Evolutionary conservation across 2,888 invertebrate genomes (phyloP), one percentile per base, ranked within the genome.

Genomic region (Scaptomyza flava): DNA sequence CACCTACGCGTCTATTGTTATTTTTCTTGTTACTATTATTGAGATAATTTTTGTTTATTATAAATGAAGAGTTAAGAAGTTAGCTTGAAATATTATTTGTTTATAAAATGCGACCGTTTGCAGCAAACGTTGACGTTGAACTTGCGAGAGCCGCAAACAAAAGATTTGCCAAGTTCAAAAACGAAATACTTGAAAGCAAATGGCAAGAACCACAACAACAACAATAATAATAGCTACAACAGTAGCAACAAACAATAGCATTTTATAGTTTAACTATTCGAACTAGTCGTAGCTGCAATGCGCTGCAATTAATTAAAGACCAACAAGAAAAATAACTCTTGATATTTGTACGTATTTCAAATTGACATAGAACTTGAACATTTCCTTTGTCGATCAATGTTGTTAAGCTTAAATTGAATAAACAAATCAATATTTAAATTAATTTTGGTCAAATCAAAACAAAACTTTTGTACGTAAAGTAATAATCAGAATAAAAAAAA

Each of bases 51-150:
- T 2, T 17, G 30, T 17, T 30, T 43, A 6, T 6, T 17, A 17
- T 17, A 17, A 17, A 17, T 17, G 17, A 17, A 17, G 17, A 17
- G 17, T 17, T 17, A 17, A 17, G 1, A 17, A 17, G 17, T 17
- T 17, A 17, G 17, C 17, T 38, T 6, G 11, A 31, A 53, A 43
- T 14, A 27, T 33, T 48, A 7, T 46, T 14, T 63, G 30, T 17
- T 30, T 43, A 6, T 6, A 58, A 72, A 68, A 64, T 11, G 43
- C 63, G 34, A 76, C 81, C 73, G 81, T 70, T 33, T 62, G 62
- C 63, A 48, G 45, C 74, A 65, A 81, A 47, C 57, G 81, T 65
- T 68, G 53, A 52, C 65, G 76, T 46, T 68, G 53, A 83, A 81
- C 81, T 81, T 79, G 64, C 68, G 64, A 59, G 69, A 61, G 59